Conservation (phyloP, 2,797 vertebrate genomes). For the Bufotes viridis region DNA sequence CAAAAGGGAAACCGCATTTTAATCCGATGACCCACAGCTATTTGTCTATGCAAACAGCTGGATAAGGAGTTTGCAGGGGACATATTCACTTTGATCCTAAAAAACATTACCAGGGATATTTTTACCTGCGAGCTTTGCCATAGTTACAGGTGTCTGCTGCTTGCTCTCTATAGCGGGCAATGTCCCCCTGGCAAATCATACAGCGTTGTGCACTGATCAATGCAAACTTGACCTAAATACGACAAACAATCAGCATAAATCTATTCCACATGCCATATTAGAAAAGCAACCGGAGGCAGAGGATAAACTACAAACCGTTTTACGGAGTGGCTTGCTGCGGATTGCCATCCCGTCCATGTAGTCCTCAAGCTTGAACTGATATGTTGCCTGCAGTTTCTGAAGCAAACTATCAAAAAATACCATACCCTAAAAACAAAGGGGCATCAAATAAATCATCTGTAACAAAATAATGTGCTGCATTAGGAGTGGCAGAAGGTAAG, state of each 20-base stretch:
- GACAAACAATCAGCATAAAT: slow-evolving; percentile 1
- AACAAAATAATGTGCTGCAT: not conserved
- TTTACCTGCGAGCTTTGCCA: slow-evolving; percentile 97
- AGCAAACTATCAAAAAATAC: slow-evolving; percentile 91
- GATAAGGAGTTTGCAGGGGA: too few species aligned
- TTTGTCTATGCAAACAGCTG: too few species aligned
- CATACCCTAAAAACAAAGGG: slow-evolving; percentile 79
- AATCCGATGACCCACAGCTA: too few species aligned
- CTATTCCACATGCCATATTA: not conserved
- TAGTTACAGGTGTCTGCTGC: slow-evolving; percentile 94
- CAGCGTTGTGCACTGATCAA: slow-evolving; percentile 96
- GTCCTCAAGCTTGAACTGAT: slow-evolving; percentile 93
- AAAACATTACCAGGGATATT: slow-evolving; percentile 8
- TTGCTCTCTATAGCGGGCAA: slow-evolving; percentile 94
- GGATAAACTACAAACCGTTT: slow-evolving; percentile 80
- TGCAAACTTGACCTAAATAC: slow-evolving; percentile 91
- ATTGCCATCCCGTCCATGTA: slow-evolving; percentile 98
- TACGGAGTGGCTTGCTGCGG: slow-evolving; percentile 89
- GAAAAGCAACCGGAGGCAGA: not conserved
- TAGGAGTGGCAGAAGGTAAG: not conserved
- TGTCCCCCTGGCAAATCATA: slow-evolving; percentile 97
- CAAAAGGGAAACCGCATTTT: too few species aligned
- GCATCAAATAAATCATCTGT: not conserved
- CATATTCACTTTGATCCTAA: not conserved
- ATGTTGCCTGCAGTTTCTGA: slow-evolving; percentile 91